Evolutionary conservation across 2,888 invertebrate genomes (phyloP).

Genomic region (Hydroisotoma schaefferi): DNA sequence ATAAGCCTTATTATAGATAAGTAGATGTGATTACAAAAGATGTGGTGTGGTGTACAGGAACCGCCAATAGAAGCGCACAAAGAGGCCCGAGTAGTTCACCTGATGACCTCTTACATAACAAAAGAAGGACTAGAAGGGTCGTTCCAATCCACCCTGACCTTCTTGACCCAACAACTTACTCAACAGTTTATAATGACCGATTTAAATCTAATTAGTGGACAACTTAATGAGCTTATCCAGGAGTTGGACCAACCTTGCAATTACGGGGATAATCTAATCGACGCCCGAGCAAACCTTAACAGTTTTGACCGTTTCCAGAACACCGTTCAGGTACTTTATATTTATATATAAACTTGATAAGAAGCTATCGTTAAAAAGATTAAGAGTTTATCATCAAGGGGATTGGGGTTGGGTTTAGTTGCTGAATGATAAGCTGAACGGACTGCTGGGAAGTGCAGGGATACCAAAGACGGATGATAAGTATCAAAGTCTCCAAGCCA

Average conservation of each 20-base stretch:
- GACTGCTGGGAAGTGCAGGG: slow-evolving; percentile 2
- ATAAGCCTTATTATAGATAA: not conserved
- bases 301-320: slow-evolving; percentile 73
- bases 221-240: slow-evolving; percentile 64
- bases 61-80: slow-evolving; percentile 29
- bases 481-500: slow-evolving; percentile 22
- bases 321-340: slow-evolving; percentile 73
- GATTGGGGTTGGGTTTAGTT: not conserved
- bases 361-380: not conserved
- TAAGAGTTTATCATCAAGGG: not conserved
- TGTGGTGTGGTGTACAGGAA: slow-evolving; percentile 12
- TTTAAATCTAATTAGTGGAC: slow-evolving; percentile 66
- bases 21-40: not conserved
- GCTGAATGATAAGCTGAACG: slow-evolving; percentile 6
- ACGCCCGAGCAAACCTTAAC: slow-evolving; percentile 66
- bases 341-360: not conserved
- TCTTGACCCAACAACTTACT: not conserved
- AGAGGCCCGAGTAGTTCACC: slow-evolving; percentile 19
- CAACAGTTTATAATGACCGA: not conserved
- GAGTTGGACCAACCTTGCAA: slow-evolving; percentile 66
- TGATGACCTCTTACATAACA: slow-evolving; percentile 13
- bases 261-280: slow-evolving; percentile 68
- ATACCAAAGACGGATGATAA: not conserved
- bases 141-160: slow-evolving; percentile 17
- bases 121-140: slow-evolving; percentile 12